These are phyloP conservation scores for Ophioninae sp. DNA, from an alignment of 2,888 invertebrate genomes.

Conservation along the genomic window DNA sequence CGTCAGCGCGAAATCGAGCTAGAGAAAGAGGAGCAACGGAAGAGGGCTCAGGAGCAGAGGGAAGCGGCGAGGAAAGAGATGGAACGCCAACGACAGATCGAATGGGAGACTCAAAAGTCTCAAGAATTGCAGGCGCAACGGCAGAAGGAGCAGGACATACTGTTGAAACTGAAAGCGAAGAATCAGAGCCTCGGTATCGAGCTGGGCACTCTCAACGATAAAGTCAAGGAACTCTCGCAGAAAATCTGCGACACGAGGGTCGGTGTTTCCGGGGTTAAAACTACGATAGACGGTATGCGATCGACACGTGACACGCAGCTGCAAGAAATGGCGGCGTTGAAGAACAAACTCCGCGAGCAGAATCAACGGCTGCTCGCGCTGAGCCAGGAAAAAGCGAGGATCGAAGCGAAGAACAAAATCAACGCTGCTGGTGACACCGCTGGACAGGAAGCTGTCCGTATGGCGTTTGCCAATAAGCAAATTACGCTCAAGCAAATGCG, in stretches of 20 bases:
- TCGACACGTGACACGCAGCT: conserved; percentile 95
- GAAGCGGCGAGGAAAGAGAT: conserved; percentile 93
- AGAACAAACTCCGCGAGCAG: conserved; percentile 91
- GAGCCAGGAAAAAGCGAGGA: conserved; percentile 91
- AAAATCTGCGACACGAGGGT: conserved; percentile 92
- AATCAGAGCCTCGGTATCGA: conserved; percentile 93
- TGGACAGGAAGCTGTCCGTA: conserved; percentile 84
- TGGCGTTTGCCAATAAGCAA: conserved; percentile 87
- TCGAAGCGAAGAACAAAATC: conserved; percentile 88
- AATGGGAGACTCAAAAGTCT: conserved; percentile 96
- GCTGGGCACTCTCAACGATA: conserved; percentile 84
- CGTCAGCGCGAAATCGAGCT: conserved; percentile 90
- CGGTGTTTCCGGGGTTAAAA: conserved; percentile 94
- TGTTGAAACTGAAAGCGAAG: conserved; percentile 92
- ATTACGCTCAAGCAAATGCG: conserved; percentile 87
- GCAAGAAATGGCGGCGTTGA: conserved; percentile 91
- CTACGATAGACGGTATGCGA: conserved; percentile 98
- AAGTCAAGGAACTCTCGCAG: conserved; percentile 90
- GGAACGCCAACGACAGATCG: conserved; percentile 96
- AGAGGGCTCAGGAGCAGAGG: conserved; percentile 89
- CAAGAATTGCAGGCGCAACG: conserved; percentile 93
- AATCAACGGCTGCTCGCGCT: conserved; percentile 90
- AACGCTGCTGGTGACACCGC: conserved; percentile 82
- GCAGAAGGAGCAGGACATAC: conserved; percentile 92
- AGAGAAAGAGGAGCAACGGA: conserved; percentile 89